Base-by-base conservation (phyloP, 2,113 vertebrate genomes). In the Paedocypris sp. region DNA sequence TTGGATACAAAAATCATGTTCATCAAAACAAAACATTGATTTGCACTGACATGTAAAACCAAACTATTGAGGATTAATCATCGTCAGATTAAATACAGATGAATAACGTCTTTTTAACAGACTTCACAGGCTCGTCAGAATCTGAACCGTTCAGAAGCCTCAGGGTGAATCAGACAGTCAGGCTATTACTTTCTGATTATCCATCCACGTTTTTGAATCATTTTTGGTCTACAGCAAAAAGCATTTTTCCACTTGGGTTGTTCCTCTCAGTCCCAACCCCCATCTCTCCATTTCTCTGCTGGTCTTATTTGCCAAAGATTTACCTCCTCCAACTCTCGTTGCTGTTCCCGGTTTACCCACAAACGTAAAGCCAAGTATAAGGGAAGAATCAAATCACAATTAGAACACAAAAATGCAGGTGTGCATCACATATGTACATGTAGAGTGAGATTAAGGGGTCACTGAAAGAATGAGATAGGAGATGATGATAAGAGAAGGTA, bases 321-420 rank as follows among this genome's bases (percentile, higher is more conserved):
- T 67, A 79, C 79, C 75, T 79, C 77, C 11, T 79, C 76, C 57
- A 79, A 64, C 7, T 65, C 66, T 38, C 19, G 64, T 51, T 78
- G 73, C 79, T 80, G 72, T 39, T 57, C 51, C 56, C 63, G 47
- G 51, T 35, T 66, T 5, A 58, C 48, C 36, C 68, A 35, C 1
- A 28, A 9, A 3, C 4, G 4, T 3, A 15, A 23, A 48, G n/a
- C n/a, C n/a, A n/a, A n/a, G n/a, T n/a, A 38, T 45, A 8, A 16
- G 18, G 15, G 51, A 13, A 42, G 23, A 29, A 3, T 41, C 6
- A 47, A 20, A 28, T 1, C 11, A 2, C 18, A 9, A 63, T 43
- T 12, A 43, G 38, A 16, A n/a, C n/a, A n/a, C n/a, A n/a, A 29
- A 18, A 36, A 38, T 26, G 15, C 13, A 36, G 41, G 13, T 28